Evolutionary conservation across 2,888 invertebrate genomes (phyloP), one percentile per base, ranked within the genome.

Genomic region (Campaea margaritaria): DNA sequence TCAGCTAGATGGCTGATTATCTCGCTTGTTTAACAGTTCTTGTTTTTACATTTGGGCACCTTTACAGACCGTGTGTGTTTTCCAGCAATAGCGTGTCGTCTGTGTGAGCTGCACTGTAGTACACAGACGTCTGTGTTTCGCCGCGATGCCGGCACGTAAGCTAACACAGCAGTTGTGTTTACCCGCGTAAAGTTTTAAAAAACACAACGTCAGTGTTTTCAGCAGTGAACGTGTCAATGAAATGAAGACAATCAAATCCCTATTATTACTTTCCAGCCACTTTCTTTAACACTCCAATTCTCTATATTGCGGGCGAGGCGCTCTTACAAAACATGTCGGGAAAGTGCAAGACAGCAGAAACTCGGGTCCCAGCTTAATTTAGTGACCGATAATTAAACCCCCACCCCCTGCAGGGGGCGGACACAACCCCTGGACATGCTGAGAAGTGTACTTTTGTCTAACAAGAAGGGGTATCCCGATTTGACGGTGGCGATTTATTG

Each of bases 401-500:
- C 44, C 39, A 31, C 27, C 51, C 38, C 43, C 36, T 41, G 58
- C 52, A 55, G 49, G 70, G 70, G 50, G 69, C 56, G 79, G 79
- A 76, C 72, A 60, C 76, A 70, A 74, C 70, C 72, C 68, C 68
- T 67, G 72, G 76, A 84, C 82, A 79, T 81, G 87, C 87, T 87
- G 87, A 87, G 81, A 77, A 75, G 75, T 78, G 79, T 76, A 85
- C 85, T 87, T 86, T 87, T 85, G 85, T 81, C 78, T 79, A 82
- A 79, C 79, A 82, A 75, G 76, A 70, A 70, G 73, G 68, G 64
- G 61, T 53, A 56, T 54, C 44, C 41, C 41, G 55, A 44, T 48
- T 61, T 55, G 60, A 61, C 56, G 60, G 47, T 42, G 51, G 38
- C 54, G 46, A 60, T 60, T 54, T 54, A 36, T 58, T 58, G 42